Base-by-base conservation (phyloP, 2,888 invertebrate species). In the Phengaris arion region DNA sequence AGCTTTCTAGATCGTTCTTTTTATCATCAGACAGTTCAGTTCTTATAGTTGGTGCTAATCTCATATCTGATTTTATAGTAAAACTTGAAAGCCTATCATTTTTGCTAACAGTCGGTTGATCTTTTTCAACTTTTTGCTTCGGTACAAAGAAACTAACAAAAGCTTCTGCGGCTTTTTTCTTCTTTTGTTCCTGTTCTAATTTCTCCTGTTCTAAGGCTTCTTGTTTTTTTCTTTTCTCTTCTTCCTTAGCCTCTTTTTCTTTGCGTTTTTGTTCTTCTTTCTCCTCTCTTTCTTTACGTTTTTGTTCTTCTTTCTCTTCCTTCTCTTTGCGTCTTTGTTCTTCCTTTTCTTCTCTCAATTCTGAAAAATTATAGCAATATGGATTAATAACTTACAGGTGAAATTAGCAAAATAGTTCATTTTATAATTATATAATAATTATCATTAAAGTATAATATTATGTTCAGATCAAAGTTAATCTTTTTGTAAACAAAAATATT, bases 101-200 rank as follows among this genome's bases (percentile, higher is more conserved):
- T 80, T 91, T 89, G 79, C 89, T 93, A 1, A 90, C 81, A 64
- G 81, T 83, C 0, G 84, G 79, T 76, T 87, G 88, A 3, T 91
- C 89, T 77, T 91, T 92, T 12, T 94, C 91, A 2, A 82, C 79
- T 78, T 93, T 94, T 78, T 93, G 95, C 83, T 95, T 96, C 4
- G 95, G 92, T 0, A 96, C 95, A 87, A 98, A 98, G 86, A 98
- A 98, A 83, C 96, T 97, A 0, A 94, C 96, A 84, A 98, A 98
- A 6, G 96, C 96, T 75, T 96, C 96, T 0, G 96, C 96, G 0
- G 96, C 96, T 83, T 97, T 97, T 80, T 96, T 96, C 83, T 97
- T 96, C 81, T 96, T 96, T 12, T 96, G 94, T 84, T 96, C 96
- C 74, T 95, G 95, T 86, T 96, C 97, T 80, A 95, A 94, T 81